Evolutionary conservation across 2,888 invertebrate genomes (phyloP).

Genomic region (Dascillus cervinus): DNA sequence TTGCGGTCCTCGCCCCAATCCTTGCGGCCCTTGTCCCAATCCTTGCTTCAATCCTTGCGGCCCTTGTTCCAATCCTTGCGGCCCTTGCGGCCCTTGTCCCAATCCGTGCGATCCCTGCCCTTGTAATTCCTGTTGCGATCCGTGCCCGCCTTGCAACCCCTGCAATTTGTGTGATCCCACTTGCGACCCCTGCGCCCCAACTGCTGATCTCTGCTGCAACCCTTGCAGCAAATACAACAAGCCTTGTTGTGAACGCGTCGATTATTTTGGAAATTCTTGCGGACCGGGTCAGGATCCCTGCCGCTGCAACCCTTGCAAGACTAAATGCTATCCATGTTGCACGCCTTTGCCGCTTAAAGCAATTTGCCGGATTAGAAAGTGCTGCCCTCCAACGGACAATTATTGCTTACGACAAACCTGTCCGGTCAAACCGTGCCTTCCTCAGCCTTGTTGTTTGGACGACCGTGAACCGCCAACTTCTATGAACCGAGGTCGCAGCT

Average conservation of each 20-base stretch:
- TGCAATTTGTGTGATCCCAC: no score
- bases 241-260: no score
- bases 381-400: background rate
- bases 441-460: constrained; percentile 2
- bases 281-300: background rate
- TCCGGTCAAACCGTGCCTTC: background rate
- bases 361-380: background rate
- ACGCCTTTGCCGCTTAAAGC: background rate
- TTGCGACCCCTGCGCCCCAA: constrained; percentile 1
- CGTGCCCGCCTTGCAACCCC: background rate
- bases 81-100: background rate
- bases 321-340: background rate
- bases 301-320: background rate
- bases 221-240: background rate
- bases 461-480: background rate
- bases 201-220: background rate
- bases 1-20: constrained; percentile 14
- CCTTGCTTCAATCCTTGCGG: constrained; percentile 19
- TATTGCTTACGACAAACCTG: constrained; percentile 1
- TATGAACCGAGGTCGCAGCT: no score
- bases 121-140: background rate
- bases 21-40: constrained; percentile 12
- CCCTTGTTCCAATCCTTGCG: constrained; percentile 5
- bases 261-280: no score
- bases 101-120: constrained; percentile 5